Conservation (phyloP, 2,797 vertebrate species). For the Peromyscus melanophrys region DNA sequence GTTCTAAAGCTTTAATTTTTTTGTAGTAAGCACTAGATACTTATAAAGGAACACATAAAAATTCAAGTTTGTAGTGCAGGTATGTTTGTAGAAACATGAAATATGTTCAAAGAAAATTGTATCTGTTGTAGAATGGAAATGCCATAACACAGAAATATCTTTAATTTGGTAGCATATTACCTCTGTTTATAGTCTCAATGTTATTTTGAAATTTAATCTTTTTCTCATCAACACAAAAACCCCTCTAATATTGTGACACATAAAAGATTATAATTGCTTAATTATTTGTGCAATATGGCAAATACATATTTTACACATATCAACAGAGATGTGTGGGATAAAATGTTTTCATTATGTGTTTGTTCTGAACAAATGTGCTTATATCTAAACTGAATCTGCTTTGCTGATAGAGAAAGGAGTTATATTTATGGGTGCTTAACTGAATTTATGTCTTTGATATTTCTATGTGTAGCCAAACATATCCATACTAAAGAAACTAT, state of each 20-base stretch:
- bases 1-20: neutral
- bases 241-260: conserved; percentile 83
- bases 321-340: conserved; percentile 77
- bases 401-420: neutral
- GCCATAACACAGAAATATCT: conserved; percentile 44
- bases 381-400: conserved; percentile 36
- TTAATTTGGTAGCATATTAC: conserved; percentile 58
- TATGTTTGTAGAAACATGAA: conserved; percentile 37
- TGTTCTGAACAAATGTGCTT: conserved; percentile 75
- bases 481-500: neutral
- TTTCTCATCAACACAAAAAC: conserved; percentile 81
- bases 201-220: conserved; percentile 75
- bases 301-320: conserved; percentile 79
- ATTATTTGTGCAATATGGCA: conserved; percentile 83
- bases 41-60: neutral
- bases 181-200: conserved; percentile 75
- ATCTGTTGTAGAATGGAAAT: neutral
- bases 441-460: neutral
- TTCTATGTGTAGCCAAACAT: neutral
- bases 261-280: conserved; percentile 80
- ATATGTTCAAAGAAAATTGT: conserved; percentile 36
- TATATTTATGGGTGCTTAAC: neutral
- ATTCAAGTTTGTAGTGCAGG: neutral
- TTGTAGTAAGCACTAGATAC: neutral
- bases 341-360: conserved; percentile 77